phyloP scores from a whole-genome alignment of 2,113 vertebrate genomes.

The Anhinga rufa region DNA sequence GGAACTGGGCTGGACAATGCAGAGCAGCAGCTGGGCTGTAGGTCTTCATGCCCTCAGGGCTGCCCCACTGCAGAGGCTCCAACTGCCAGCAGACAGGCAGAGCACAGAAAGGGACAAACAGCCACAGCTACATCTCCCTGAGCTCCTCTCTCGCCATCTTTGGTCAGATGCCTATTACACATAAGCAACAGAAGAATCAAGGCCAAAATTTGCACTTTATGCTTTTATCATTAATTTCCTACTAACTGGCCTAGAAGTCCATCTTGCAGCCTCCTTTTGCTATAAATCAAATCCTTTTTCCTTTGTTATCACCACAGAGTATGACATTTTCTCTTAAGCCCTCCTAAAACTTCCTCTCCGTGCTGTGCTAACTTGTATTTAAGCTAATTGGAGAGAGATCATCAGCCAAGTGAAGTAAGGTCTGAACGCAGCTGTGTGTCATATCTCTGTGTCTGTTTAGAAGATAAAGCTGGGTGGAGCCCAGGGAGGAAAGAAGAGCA shows the following conservation, averaged over 20 bases:
- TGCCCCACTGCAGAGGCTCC: no score
- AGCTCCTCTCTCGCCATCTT: neutral
- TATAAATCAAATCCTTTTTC: neutral
- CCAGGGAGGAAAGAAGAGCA: neutral
- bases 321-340: neutral
- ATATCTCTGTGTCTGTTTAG: neutral
- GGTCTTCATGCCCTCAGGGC: neutral
- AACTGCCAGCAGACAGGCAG: neutral
- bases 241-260: neutral
- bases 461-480: slow-evolving; percentile 13
- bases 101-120: neutral
- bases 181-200: neutral
- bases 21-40: neutral
- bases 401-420: neutral
- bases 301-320: neutral
- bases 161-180: neutral
- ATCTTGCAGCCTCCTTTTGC: neutral
- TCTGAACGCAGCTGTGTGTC: neutral
- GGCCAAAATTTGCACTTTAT: neutral
- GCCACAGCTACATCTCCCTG: neutral
- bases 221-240: neutral
- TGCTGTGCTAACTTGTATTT: neutral
- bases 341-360: neutral
- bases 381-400: neutral
- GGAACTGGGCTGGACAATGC: neutral